A percentile compares a stretch with the other conserved stretches of the same genome.
Conservation (phyloP, 2,888 invertebrate genomes). For the Agrypnus murinus region DNA sequence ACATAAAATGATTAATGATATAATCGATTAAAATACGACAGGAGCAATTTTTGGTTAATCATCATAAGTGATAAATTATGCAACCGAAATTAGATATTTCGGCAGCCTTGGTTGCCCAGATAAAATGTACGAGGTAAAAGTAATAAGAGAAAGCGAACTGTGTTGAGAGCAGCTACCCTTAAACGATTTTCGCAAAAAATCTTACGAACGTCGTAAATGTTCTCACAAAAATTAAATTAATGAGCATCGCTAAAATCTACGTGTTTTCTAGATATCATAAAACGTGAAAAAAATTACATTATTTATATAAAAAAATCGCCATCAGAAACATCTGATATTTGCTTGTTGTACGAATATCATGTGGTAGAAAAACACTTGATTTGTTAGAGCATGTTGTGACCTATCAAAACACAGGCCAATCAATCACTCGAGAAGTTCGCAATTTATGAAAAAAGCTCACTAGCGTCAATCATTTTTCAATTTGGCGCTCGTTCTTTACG, state of each 20-base stretch:
- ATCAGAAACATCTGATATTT: slow-evolving; percentile 40
- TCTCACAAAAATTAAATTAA: slow-evolving; percentile 11
- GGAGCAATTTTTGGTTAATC: slow-evolving; percentile 29
- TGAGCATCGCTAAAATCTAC: not conserved
- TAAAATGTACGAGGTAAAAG: slow-evolving; percentile 7
- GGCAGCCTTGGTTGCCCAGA: not conserved
- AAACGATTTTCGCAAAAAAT: slow-evolving; percentile 6
- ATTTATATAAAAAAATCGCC: slow-evolving; percentile 3
- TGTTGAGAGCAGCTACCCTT: slow-evolving; percentile 15
- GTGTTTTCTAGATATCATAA: not conserved
- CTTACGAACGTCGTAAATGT: not conserved
- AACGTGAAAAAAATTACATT: slow-evolving; percentile 2
- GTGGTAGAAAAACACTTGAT: slow-evolving; percentile 39
- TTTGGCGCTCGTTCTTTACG: slow-evolving; percentile 47
- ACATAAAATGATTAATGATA: slow-evolving; percentile 21
- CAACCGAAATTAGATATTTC: slow-evolving; percentile 25
- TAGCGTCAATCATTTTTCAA: slow-evolving; percentile 50
- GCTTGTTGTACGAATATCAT: slow-evolving; percentile 40
- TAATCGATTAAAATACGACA: slow-evolving; percentile 25
- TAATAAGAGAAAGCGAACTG: slow-evolving; percentile 22
- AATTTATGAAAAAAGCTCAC: slow-evolving; percentile 47
- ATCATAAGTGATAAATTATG: slow-evolving; percentile 29
- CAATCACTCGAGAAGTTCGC: slow-evolving; percentile 45
- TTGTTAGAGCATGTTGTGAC: slow-evolving; percentile 38
- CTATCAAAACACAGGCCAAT: slow-evolving; percentile 44